These are phyloP conservation scores for Gryllus longicercus DNA, from an alignment of 2,888 invertebrate species.

Conservation along the genomic window DNA sequence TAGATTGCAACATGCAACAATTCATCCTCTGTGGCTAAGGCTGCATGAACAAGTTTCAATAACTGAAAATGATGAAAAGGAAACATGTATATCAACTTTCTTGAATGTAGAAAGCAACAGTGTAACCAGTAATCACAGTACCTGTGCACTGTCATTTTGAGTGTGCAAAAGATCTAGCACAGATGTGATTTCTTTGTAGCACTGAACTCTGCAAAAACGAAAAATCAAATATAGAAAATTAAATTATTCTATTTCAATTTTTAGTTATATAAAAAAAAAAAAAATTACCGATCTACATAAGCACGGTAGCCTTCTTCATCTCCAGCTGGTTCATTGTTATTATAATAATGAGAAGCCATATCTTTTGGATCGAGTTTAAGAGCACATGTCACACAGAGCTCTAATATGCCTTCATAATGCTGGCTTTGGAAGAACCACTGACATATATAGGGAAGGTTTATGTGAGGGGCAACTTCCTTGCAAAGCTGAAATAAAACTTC, in stretches of 20 bases:
- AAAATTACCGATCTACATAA: conserved; percentile 59
- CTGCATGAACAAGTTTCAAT: conserved; percentile 49
- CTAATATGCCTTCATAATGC: conserved; percentile 85
- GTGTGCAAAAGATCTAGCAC: conserved; percentile 70
- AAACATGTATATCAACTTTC: neutral
- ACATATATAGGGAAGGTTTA: conserved; percentile 81
- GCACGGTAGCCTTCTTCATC: conserved; percentile 79
- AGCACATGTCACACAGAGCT: conserved; percentile 81
- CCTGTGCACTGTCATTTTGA: conserved; percentile 46
- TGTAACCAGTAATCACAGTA: neutral
- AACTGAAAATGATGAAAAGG: conserved; percentile 50
- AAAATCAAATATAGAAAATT: conserved; percentile 29
- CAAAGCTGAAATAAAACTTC: conserved; percentile 61
- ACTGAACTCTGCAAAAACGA: conserved; percentile 65
- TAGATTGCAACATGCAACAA: conserved; percentile 87
- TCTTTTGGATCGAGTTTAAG: conserved; percentile 84
- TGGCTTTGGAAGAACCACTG: conserved; percentile 75
- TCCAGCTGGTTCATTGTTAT: conserved; percentile 74
- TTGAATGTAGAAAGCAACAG: neutral
- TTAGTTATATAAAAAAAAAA: conserved; percentile 49
- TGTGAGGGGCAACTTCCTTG: conserved; percentile 82
- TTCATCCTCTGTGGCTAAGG: conserved; percentile 66
- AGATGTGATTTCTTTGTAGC: conserved; percentile 80
- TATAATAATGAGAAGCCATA: conserved; percentile 82
- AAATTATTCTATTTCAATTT: conserved; percentile 26